Evolutionary conservation across 2,888 invertebrate genomes (phyloP).

Genomic region (Ochropleura plecta): DNA sequence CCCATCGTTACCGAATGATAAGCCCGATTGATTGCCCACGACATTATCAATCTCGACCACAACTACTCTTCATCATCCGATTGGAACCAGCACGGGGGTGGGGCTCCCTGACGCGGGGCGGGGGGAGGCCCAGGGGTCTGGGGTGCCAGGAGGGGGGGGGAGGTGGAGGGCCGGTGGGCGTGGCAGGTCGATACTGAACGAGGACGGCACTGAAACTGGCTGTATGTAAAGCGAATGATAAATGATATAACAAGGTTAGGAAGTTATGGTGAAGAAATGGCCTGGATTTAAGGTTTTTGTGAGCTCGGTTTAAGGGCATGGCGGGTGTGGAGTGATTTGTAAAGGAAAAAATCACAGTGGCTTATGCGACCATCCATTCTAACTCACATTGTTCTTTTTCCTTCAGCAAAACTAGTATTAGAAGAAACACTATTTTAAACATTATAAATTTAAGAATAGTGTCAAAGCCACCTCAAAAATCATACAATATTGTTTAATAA

Average conservation of each 20-base stretch:
- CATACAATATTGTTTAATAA: not conserved
- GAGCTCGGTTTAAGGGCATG: not conserved
- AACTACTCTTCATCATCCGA: constrained; percentile 52
- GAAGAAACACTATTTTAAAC: not conserved
- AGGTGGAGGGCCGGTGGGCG: constrained; percentile 51
- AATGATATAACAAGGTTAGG: constrained; percentile 58
- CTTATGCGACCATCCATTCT: no score
- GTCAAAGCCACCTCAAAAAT: not conserved
- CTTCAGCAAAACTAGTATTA: not conserved
- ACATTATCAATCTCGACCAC: constrained; percentile 48
- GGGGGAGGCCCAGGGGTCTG: constrained; percentile 8
- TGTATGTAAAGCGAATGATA: constrained; percentile 63
- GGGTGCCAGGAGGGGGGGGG: not conserved
- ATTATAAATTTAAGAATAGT: not conserved
- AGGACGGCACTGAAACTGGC: constrained; percentile 53
- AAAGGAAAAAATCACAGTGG: not conserved
- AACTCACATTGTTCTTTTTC: not conserved
- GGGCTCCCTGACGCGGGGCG: constrained; percentile 22
- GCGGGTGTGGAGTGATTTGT: not conserved
- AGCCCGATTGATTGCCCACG: constrained; percentile 32
- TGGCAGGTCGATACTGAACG: constrained; percentile 63
- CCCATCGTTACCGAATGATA: constrained; percentile 29
- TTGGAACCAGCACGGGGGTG: constrained; percentile 48
- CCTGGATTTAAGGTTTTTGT: constrained; percentile 24
- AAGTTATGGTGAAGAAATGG: constrained; percentile 24